Evolutionary conservation across 2,888 invertebrate species (phyloP).

Genomic region (Ormia ochracea): DNA sequence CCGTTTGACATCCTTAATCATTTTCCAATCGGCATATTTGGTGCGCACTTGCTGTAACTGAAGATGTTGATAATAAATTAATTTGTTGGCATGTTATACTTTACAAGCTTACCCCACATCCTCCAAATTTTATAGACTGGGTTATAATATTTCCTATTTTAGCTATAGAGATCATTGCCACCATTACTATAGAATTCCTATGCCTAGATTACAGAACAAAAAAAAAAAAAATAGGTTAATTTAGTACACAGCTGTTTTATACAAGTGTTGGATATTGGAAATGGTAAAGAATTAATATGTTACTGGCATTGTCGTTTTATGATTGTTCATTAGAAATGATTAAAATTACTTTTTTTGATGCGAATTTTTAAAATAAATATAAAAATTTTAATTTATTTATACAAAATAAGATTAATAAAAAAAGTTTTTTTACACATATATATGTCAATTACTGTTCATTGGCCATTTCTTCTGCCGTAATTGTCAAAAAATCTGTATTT

Average conservation of each 20-base stretch:
- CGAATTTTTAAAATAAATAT: too few species aligned
- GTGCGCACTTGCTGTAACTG: constrained; percentile 85
- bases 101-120: constrained; percentile 69
- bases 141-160: constrained; percentile 67
- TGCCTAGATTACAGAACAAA: background rate
- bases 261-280: too few species aligned
- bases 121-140: constrained; percentile 70
- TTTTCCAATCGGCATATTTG: constrained; percentile 89
- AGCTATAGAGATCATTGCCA: constrained; percentile 69
- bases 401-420: too few species aligned
- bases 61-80: constrained; percentile 46
- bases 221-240: too few species aligned
- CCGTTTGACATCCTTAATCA: constrained; percentile 91
- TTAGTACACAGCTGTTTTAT: too few species aligned
- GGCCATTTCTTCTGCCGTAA: background rate
- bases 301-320: too few species aligned
- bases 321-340: too few species aligned
- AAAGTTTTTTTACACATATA: too few species aligned
- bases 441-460: constrained; percentile 23
- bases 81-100: background rate
- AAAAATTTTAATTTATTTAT: too few species aligned
- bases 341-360: too few species aligned
- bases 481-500: constrained; percentile 54
- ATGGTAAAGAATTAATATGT: too few species aligned
- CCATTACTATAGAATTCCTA: background rate